These are phyloP conservation scores for Brachyhypopomus gauderio DNA, from an alignment of 2,113 vertebrate species.

Conservation along the genomic window DNA sequence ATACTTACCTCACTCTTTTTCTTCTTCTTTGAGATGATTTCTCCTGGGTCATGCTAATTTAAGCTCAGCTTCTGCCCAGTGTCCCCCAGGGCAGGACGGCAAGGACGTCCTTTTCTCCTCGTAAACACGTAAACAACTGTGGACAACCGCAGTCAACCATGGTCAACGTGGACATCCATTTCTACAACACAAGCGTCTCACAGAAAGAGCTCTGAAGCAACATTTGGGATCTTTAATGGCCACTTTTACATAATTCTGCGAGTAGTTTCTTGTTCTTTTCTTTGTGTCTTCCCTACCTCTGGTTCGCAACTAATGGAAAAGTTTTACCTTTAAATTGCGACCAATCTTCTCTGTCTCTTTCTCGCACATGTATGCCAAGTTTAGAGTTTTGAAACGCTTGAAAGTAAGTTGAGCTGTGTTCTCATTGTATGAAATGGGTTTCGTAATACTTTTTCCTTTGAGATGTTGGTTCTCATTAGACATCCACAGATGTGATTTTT, in stretches of 20 bases:
- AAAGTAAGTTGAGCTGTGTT: conserved; percentile 59
- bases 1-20: no score
- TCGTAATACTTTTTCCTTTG: conserved; percentile 59
- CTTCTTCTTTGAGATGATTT: no score
- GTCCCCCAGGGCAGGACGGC: no score
- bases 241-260: conserved; percentile 45
- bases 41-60: no score
- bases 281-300: conserved; percentile 6
- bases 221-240: conserved; percentile 22
- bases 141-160: not conserved
- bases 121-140: not conserved
- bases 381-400: conserved; percentile 56
- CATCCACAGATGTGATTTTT: conserved; percentile 44
- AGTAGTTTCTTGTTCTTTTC: conserved; percentile 25
- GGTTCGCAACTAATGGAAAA: conserved; percentile 62
- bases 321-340: conserved; percentile 52
- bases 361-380: conserved; percentile 34
- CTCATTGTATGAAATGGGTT: conserved; percentile 65
- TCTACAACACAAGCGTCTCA: conserved; percentile 8
- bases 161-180: not conserved
- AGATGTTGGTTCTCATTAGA: conserved; percentile 62
- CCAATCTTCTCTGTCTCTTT: conserved; percentile 47
- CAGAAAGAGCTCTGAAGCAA: conserved; percentile 12
- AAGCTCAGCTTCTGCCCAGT: no score
- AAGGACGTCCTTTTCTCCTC: not conserved